These are phyloP conservation scores for Stercorarius parasiticus DNA, from an alignment of 2,113 vertebrate genomes.

Conservation along the genomic window DNA sequence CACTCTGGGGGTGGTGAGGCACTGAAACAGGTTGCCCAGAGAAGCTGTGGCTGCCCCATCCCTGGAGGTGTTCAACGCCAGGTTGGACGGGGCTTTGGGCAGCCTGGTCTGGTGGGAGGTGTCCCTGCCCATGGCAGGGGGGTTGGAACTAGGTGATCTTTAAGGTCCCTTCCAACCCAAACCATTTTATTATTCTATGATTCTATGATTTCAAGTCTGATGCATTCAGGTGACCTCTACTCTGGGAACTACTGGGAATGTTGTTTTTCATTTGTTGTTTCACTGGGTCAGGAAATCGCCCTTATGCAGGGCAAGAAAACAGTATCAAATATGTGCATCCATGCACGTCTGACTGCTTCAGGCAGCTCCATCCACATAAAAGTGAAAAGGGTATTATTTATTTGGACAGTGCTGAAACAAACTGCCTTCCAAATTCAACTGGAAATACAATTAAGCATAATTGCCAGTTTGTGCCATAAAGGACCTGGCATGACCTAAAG, in stretches of 20 bases:
- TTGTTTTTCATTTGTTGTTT: neutral
- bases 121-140: neutral
- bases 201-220: neutral
- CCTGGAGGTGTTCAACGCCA: neutral
- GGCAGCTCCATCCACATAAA: neutral
- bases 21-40: neutral
- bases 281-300: neutral
- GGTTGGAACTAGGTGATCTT: neutral
- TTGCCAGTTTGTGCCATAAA: neutral
- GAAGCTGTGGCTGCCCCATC: neutral
- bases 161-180: neutral
- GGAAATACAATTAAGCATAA: neutral
- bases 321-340: neutral
- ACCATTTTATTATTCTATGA: neutral
- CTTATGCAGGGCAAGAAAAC: neutral
- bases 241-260: neutral
- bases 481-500: neutral
- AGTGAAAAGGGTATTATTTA: neutral
- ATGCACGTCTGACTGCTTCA: neutral
- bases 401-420: neutral
- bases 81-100: neutral
- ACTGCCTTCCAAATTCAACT: neutral
- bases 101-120: neutral
- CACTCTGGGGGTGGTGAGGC: no score
- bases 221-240: neutral